These are phyloP conservation scores for Microvelia longipes DNA, from an alignment of 1,140 invertebrate species.

Conservation along the genomic window DNA sequence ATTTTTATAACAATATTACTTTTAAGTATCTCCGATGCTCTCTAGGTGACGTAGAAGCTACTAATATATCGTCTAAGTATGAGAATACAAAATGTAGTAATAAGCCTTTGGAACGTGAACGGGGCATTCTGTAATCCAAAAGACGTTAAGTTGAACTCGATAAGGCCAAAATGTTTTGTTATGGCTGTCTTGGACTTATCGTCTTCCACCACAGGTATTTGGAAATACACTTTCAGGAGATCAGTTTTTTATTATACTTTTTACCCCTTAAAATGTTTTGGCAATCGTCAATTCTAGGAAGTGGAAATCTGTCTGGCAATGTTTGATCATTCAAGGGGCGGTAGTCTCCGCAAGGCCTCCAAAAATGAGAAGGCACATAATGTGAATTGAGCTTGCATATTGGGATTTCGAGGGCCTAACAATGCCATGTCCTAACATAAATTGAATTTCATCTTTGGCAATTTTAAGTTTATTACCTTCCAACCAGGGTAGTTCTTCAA, in stretches of 20 bases:
- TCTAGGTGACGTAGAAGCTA: slow-evolving; percentile 24
- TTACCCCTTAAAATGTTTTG: slow-evolving; percentile 17
- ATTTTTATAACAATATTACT: slow-evolving; percentile 26
- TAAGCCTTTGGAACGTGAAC: slow-evolving; percentile 31
- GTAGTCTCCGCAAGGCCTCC: slow-evolving; percentile 32
- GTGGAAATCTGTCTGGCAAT: slow-evolving; percentile 28
- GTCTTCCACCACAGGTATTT: slow-evolving; percentile 23
- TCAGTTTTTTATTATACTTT: slow-evolving; percentile 34
- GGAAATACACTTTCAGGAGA: slow-evolving; percentile 32
- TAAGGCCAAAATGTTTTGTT: slow-evolving; percentile 24
- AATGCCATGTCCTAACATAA: slow-evolving; percentile 16
- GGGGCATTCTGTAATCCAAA: slow-evolving; percentile 31
- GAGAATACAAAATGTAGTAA: slow-evolving; percentile 25
- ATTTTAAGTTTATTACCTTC: slow-evolving; percentile 2
- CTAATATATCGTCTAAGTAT: slow-evolving; percentile 35
- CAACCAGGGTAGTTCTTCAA: too few relatives aligned
- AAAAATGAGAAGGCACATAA: slow-evolving; percentile 30
- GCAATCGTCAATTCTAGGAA: slow-evolving; percentile 16
- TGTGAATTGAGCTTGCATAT: slow-evolving; percentile 32
- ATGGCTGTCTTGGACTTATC: slow-evolving; percentile 29
- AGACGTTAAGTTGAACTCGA: slow-evolving; percentile 27
- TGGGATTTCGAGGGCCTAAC: slow-evolving; percentile 22
- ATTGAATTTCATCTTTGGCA: slow-evolving; percentile 23
- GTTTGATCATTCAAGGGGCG: slow-evolving; percentile 30
- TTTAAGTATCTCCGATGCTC: slow-evolving; percentile 28